Base-by-base conservation (phyloP, 2,797 vertebrate genomes). In the Myoxocephalus aenaeus region DNA sequence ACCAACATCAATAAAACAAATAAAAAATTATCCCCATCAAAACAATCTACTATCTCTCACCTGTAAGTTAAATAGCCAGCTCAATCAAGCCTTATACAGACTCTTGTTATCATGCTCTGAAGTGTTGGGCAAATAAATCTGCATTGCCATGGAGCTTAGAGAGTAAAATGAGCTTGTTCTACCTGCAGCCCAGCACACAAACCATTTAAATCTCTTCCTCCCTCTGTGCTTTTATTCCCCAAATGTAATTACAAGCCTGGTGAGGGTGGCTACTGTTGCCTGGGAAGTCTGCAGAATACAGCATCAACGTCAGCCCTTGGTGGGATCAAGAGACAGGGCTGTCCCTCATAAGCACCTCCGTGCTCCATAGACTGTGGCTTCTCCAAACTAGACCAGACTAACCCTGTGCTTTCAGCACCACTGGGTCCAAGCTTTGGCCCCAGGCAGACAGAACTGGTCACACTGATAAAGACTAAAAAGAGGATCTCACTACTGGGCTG, bases 171-270 rank as follows among this genome's bases (percentile, higher is more conserved):
- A 76, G 70, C 73, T 64, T n/a, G 27, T 46, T 85, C 79, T 81
- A 87, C 85, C 71, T 80, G 80, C 75, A 85, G 79, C 76, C 68
- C 63, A 42, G 69, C 89, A 88, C 83, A 89, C 80, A 74, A 73
- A 74, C 79, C 81, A 70, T 90, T 86, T 91, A 91, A 93, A 92
- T 92, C 88, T 88, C 71, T 83, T 87, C 84, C 69, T 84, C 86
- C 88, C 82, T 83, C 88, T 85, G 77, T 81, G 89, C 89, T 85
- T 91, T 90, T 86, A 90, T 91, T 92, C 88, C 82, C 63, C 65
- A 90, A 88, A 93, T 90, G 89, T 90, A 94, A 94, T 94, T 93
- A 92, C 91, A 92, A 88, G 81, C 89, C 87, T 92, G 89, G 83
- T 86, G 78, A 81, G 86, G 87, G 81, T 80, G 83, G 85, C 80